phyloP scores from a whole-genome alignment of 37 sponge, comb jelly and placozoan species.

The Halichondria panicea region DNA sequence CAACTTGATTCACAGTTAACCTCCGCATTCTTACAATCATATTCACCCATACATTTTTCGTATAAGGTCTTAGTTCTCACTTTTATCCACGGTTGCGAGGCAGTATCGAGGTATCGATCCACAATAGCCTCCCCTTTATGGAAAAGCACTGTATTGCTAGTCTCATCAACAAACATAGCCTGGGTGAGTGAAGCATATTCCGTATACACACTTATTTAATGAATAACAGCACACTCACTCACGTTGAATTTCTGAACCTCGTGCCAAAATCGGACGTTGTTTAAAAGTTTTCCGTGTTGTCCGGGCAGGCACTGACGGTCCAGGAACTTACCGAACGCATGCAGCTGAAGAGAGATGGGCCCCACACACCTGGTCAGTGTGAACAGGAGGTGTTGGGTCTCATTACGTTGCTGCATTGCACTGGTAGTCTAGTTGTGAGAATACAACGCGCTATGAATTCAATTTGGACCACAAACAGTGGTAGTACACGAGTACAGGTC shows the following conservation, averaged over 20 bases:
- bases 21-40: not conserved
- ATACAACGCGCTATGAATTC: too few relatives aligned
- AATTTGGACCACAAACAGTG: too few relatives aligned
- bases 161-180: conserved; percentile 2
- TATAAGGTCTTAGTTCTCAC: not conserved
- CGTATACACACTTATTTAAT: not conserved
- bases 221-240: not conserved
- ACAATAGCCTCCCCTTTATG: conserved; percentile 20
- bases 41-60: too few relatives aligned
- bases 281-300: not conserved
- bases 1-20: not conserved
- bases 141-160: not conserved
- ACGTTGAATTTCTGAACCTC: conserved; percentile 26
- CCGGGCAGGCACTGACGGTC: not conserved
- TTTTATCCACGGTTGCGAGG: conserved; percentile 23
- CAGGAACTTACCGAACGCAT: conserved; percentile 1
- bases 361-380: conserved; percentile 3
- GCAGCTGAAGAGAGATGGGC: conserved; percentile 2
- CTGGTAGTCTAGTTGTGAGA: too few relatives aligned
- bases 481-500: too few relatives aligned
- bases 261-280: conserved; percentile 21
- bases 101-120: conserved; percentile 24
- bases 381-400: not conserved
- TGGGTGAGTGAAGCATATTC: not conserved
- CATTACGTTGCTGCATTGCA: too few relatives aligned